Evolutionary conservation across 2,797 vertebrate species (phyloP).

Genomic region (Alfaro cultratus): DNA sequence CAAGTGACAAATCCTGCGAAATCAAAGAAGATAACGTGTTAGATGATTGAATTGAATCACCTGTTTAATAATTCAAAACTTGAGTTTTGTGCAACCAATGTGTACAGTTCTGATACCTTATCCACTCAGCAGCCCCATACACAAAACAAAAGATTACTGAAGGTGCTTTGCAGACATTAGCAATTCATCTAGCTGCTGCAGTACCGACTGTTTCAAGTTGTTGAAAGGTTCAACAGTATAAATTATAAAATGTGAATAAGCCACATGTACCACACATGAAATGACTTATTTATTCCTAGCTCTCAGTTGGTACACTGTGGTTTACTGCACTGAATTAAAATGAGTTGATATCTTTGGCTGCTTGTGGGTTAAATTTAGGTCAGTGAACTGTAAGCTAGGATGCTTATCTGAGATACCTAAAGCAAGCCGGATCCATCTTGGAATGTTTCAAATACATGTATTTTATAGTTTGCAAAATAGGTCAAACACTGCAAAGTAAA

Average conservation of each 20-base stretch:
- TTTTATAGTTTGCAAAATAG: background rate
- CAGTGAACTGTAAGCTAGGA: conserved; percentile 10
- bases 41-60: background rate
- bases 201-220: conserved; percentile 19
- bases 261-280: conserved; percentile 15
- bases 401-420: conserved; percentile 6
- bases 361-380: conserved; percentile 17
- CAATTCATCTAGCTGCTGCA: conserved; percentile 30
- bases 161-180: conserved; percentile 30
- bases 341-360: conserved; percentile 26
- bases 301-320: conserved; percentile 15
- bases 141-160: conserved; percentile 43
- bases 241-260: conserved; percentile 38
- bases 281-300: conserved; percentile 16
- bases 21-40: background rate
- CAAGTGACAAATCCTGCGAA: background rate
- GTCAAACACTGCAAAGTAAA: background rate
- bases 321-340: conserved; percentile 25
- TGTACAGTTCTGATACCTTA: conserved; percentile 22
- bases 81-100: conserved; percentile 21
- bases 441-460: conserved; percentile 3
- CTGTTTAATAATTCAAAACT: background rate
- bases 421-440: background rate
- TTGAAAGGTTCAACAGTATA: conserved; percentile 32
- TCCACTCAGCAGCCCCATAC: conserved; percentile 16